Conservation (phyloP, 2,113 vertebrate genomes). For the Seriola quinqueradiata region DNA sequence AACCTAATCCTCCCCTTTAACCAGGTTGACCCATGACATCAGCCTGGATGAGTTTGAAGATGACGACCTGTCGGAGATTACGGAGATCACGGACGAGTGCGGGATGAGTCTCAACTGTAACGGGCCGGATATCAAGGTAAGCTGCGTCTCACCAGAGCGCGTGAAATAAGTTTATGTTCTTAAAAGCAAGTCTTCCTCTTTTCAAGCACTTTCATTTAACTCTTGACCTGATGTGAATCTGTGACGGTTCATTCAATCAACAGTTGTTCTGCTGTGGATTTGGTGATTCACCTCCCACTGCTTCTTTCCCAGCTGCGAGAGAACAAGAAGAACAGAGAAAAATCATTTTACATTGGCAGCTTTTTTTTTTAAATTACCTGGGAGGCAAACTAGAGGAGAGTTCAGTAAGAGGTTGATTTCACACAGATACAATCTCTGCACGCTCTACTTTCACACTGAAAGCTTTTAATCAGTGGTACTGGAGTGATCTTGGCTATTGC, state of each 20-base stretch:
- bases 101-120: slow-evolving; percentile 95
- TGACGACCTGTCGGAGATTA: slow-evolving; percentile 96
- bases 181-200: background rate
- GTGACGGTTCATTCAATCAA: background rate
- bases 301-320: background rate
- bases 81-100: slow-evolving; percentile 93
- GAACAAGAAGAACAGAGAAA: background rate
- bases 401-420: background rate
- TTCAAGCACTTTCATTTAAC: background rate
- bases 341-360: background rate
- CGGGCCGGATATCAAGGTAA: slow-evolving; percentile 89
- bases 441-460: too few relatives aligned
- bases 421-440: too few relatives aligned
- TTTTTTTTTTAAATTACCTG: too few relatives aligned
- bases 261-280: background rate
- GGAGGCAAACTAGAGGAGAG: too few relatives aligned
- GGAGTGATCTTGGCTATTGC: too few relatives aligned
- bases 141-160: background rate
- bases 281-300: background rate
- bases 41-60: slow-evolving; percentile 98
- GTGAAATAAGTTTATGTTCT: background rate
- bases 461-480: too few relatives aligned
- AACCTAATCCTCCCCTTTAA: slow-evolving; percentile 16
- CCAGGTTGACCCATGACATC: slow-evolving; percentile 98
- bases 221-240: background rate